Evolutionary conservation across 2,888 invertebrate species (phyloP).

Genomic region (Lampropteryx suffumata): DNA sequence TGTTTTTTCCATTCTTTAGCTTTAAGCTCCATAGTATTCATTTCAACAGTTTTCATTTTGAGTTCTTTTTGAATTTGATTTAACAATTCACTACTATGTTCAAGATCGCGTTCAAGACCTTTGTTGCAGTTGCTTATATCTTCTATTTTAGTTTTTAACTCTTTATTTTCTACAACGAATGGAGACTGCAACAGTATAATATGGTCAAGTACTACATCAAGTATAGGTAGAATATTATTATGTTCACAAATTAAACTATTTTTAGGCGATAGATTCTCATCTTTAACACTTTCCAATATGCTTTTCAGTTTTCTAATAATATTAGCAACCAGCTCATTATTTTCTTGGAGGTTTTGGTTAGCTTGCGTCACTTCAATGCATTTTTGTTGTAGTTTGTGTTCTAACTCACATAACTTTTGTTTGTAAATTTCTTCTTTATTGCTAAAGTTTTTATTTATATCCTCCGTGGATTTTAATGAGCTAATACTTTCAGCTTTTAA

Average conservation of each 20-base stretch:
- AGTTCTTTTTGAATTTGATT: constrained; percentile 51
- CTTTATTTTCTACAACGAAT: constrained; percentile 45
- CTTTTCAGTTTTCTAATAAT: constrained; percentile 42
- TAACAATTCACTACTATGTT: constrained; percentile 44
- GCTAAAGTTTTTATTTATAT: constrained; percentile 30
- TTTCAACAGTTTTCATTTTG: constrained; percentile 49
- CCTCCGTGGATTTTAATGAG: constrained; percentile 36
- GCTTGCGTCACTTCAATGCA: constrained; percentile 30
- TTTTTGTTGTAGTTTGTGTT: constrained; percentile 38
- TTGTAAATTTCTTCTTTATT: constrained; percentile 33
- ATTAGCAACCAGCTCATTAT: constrained; percentile 40
- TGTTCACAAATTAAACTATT: constrained; percentile 32
- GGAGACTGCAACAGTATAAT: constrained; percentile 31
- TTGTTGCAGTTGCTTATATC: constrained; percentile 9
- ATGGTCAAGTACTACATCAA: constrained; percentile 49
- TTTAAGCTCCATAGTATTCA: constrained; percentile 52
- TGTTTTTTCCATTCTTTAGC: constrained; percentile 52
- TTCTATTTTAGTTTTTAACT: constrained; percentile 22
- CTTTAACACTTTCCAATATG: constrained; percentile 31
- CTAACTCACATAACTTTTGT: constrained; percentile 31
- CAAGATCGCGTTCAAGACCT: constrained; percentile 39
- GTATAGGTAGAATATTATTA: constrained; percentile 39
- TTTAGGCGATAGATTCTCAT: constrained; percentile 8
- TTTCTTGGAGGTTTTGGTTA: constrained; percentile 32
- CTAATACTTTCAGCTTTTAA: constrained; percentile 18